Evolutionary conservation across 2,113 vertebrate genomes (phyloP).

Genomic region (Vimba vimba): DNA sequence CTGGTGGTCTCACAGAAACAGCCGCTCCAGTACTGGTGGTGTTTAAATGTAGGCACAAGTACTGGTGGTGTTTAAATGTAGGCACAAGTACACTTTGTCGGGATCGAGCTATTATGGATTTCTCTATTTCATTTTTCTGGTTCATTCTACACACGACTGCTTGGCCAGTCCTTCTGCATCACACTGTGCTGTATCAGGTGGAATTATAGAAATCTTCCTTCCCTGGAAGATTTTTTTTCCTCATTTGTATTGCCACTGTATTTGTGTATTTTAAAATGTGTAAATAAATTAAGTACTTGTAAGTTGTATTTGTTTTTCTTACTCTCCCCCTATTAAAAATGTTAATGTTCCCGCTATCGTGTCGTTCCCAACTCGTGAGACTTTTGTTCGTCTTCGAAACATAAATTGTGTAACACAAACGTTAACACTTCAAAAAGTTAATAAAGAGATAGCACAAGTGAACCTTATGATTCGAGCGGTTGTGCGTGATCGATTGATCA

Average conservation of each 20-base stretch:
- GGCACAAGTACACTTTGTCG: conserved; percentile 40
- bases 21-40: conserved; percentile 59
- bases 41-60: conserved; percentile 39
- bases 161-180: conserved; percentile 52
- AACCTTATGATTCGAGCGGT: too few species aligned
- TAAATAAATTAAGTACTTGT: conserved; percentile 97
- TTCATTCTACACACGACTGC: conserved; percentile 54
- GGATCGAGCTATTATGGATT: conserved; percentile 46
- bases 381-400: too few species aligned
- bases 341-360: too few species aligned
- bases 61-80: conserved; percentile 44
- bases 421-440: too few species aligned
- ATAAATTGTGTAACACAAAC: too few species aligned
- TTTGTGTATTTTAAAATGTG: conserved; percentile 91
- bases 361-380: too few species aligned
- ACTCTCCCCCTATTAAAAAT: background rate
- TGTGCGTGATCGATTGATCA: too few species aligned
- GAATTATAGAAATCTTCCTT: conserved; percentile 71
- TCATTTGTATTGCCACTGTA: conserved; percentile 88
- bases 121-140: conserved; percentile 29
- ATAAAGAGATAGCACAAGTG: too few species aligned
- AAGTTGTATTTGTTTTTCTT: conserved; percentile 25
- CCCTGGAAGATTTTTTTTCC: conserved; percentile 67
- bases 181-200: conserved; percentile 71
- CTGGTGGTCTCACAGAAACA: conserved; percentile 46